These are phyloP conservation scores for Volucella bombylans DNA, from an alignment of 2,888 invertebrate genomes.

Conservation along the genomic window DNA sequence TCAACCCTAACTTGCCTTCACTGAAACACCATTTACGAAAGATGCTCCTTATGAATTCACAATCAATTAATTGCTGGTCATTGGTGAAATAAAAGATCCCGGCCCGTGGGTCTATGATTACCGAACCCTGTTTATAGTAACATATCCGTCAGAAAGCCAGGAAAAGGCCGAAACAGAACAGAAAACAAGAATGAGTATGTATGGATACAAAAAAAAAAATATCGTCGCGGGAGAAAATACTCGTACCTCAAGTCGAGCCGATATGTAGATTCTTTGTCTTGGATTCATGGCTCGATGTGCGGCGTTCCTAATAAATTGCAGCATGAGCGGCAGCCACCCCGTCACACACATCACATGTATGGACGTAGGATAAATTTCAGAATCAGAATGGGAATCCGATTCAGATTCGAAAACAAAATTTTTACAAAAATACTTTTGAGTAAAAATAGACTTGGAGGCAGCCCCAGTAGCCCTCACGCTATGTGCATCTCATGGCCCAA, in stretches of 20 bases:
- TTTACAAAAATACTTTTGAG: slow-evolving; percentile 53
- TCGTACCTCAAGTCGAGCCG: not conserved
- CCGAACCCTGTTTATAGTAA: slow-evolving; percentile 31
- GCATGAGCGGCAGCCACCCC: slow-evolving; percentile 58
- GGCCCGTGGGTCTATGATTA: slow-evolving; percentile 11
- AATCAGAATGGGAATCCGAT: too few species aligned
- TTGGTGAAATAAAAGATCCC: not conserved
- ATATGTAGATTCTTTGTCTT: slow-evolving; percentile 66
- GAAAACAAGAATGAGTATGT: not conserved
- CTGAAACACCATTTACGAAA: too few species aligned
- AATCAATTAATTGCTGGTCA: not conserved
- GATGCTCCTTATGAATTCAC: not conserved
- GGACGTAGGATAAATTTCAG: slow-evolving; percentile 36
- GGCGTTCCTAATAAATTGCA: slow-evolving; percentile 70
- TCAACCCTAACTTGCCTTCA: too few species aligned
- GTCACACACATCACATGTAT: slow-evolving; percentile 36
- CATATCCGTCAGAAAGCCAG: slow-evolving; percentile 31
- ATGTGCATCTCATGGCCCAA: slow-evolving; percentile 63
- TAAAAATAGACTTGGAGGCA: slow-evolving; percentile 65
- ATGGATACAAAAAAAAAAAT: slow-evolving; percentile 1
- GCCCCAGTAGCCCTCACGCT: slow-evolving; percentile 48
- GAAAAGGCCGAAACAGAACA: slow-evolving; percentile 27
- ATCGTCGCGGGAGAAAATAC: slow-evolving; percentile 55
- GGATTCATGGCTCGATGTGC: slow-evolving; percentile 37
- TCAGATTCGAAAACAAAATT: slow-evolving; percentile 11